These are phyloP conservation scores for Jaculus jaculus DNA, from an alignment of 2,113 vertebrate species.

Conservation along the genomic window DNA sequence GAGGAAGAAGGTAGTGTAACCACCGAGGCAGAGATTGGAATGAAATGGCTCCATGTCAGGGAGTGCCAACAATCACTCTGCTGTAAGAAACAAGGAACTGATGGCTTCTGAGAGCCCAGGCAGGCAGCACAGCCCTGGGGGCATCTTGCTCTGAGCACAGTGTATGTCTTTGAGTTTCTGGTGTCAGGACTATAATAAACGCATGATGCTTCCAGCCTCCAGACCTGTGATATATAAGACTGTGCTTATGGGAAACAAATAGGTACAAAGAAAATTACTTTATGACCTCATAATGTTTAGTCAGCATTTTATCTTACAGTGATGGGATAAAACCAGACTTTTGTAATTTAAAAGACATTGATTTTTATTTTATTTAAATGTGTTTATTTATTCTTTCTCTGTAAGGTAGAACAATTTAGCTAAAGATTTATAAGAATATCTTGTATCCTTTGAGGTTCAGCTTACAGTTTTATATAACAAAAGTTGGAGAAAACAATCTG, in stretches of 20 bases:
- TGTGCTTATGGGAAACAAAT: not conserved
- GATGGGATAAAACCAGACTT: slow-evolving; percentile 8
- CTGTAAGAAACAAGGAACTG: not conserved
- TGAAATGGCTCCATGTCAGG: not conserved
- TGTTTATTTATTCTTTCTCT: slow-evolving; percentile 47
- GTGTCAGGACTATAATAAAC: not conserved
- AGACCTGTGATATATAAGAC: not conserved
- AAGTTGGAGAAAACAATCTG: slow-evolving; percentile 53
- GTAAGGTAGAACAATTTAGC: slow-evolving; percentile 23
- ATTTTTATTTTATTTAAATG: slow-evolving; percentile 55
- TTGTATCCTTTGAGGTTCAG: slow-evolving; percentile 57
- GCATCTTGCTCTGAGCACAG: not conserved
- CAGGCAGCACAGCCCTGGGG: rapidly evolving
- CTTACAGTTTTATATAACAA: slow-evolving; percentile 60
- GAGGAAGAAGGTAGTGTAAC: not conserved
- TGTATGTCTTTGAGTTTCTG: not conserved
- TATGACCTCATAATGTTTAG: slow-evolving; percentile 33
- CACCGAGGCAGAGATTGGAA: not conserved
- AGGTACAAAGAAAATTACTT: slow-evolving; percentile 18
- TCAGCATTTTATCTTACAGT: slow-evolving; percentile 56
- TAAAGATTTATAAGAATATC: slow-evolving; percentile 27
- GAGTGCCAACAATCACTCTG: no score
- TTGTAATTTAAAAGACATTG: slow-evolving; percentile 45
- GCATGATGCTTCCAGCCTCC: not conserved
- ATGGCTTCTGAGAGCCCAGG: not conserved